A percentile compares a stretch with the other conserved stretches of the same genome.
Conservation (phyloP, 2,113 vertebrate genomes). For the Ciconia stormi region DNA sequence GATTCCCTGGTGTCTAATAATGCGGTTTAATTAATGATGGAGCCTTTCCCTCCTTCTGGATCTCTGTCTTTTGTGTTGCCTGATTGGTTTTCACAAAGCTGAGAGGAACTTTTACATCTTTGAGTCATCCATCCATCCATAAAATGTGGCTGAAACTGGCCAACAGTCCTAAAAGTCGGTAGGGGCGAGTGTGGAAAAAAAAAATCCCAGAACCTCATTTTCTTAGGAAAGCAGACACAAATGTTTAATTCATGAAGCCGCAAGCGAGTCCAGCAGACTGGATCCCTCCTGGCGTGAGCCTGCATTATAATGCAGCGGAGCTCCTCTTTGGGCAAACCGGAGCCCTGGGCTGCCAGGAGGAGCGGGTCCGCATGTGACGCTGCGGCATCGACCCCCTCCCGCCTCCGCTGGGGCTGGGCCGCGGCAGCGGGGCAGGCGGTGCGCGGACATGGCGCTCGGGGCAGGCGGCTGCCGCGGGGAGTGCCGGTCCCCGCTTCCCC, state of each 20-base stretch:
- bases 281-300: neutral
- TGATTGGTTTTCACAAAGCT: neutral
- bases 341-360: neutral
- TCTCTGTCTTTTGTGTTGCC: neutral
- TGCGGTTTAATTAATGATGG: neutral
- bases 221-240: neutral
- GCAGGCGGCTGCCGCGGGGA: neutral
- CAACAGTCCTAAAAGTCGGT: neutral
- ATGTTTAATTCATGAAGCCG: neutral
- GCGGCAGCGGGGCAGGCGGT: neutral
- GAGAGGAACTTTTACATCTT: neutral
- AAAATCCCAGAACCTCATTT: neutral
- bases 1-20: neutral
- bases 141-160: neutral
- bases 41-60: neutral
- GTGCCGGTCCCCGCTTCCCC: accelerated
- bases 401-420: neutral
- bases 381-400: neutral
- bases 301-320: neutral
- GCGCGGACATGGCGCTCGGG: accelerated
- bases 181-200: neutral
- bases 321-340: neutral
- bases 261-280: neutral
- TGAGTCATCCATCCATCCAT: neutral
- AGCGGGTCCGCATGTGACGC: accelerated